These are phyloP conservation scores for Chondrilla cf. caribensis DNA, from an alignment of 37 sponge, comb jelly and placozoan species.

Conservation along the genomic window DNA sequence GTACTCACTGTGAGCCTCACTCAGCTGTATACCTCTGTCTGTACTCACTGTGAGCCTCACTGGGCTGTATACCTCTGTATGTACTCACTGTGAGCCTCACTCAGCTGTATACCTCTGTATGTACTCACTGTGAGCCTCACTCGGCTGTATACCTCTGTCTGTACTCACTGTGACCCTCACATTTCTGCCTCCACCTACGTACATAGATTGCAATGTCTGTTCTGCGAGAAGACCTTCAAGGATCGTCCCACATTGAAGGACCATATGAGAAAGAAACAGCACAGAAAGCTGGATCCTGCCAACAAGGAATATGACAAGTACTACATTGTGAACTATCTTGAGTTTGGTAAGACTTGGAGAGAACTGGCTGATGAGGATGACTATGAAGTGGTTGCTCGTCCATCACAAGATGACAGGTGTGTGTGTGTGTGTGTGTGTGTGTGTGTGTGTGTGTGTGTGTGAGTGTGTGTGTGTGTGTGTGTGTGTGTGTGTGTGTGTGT, in stretches of 20 bases:
- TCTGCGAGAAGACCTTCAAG: slow-evolving; percentile 77
- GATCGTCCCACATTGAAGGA: slow-evolving; percentile 82
- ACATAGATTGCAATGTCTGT: slow-evolving; percentile 72
- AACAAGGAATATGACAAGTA: slow-evolving; percentile 83
- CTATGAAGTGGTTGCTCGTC: slow-evolving; percentile 20
- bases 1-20: no score
- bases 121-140: no score
- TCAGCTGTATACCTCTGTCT: no score
- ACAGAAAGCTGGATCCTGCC: slow-evolving; percentile 76
- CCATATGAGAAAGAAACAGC: slow-evolving; percentile 96
- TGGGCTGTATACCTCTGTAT: no score
- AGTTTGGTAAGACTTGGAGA: slow-evolving; percentile 64
- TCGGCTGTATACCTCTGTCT: no score
- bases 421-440: slow-evolving; percentile 13
- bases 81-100: no score
- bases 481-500: slow-evolving; percentile 22
- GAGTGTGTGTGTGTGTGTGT: slow-evolving; percentile 13
- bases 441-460: slow-evolving; percentile 21
- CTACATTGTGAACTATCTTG: slow-evolving; percentile 88
- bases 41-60: no score
- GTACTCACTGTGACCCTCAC: no score
- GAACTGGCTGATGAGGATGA: slow-evolving; percentile 54
- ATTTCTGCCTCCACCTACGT: not conserved
- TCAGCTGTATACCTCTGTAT: no score
- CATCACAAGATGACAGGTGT: slow-evolving; percentile 4